Base-by-base conservation (phyloP, 2,113 vertebrate genomes). In the Siniperca chuatsi region DNA sequence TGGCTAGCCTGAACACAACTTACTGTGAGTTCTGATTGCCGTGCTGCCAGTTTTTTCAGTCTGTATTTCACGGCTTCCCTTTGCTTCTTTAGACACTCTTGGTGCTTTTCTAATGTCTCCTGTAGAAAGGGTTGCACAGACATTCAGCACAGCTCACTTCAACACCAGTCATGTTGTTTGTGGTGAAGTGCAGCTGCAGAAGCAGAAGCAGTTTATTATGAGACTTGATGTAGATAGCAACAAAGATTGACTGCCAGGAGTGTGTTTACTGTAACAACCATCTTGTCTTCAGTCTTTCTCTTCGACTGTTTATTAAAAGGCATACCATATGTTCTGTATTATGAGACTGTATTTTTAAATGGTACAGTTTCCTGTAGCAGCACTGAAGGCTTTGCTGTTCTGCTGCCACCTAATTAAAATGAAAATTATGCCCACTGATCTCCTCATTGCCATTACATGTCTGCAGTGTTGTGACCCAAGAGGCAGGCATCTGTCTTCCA, bases 11-110 rank as follows among this genome's bases (percentile, higher is more conserved):
- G 48, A 57, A 65, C 8, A 5, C 13, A 68, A 93, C 96, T 95
- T 88, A 96, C 96, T 29, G 83, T 87, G 83, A 96, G 92, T 58
- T 95, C 94, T 16, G 88, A 91, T 69, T 95, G 95, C 15, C 94
- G 94, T 8, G 91, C 87, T 6, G 95, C 88, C 72, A 96, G 90
- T 84, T 95, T 95, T 84, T 90, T 95, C 88, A 96, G 90, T 83
- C 93, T 88, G 89, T 92, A 89, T 86, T 93, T 94, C 65, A 96
- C 91, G 25, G 92, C 87, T 33, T 95, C 92, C 40, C 78, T 91
- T 87, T 96, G 95, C 74, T 64, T 93, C 89, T 88, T 92, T 44
- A 96, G 87, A 85, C 81, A 60, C 42, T 92, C 89, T 46, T 92
- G 95, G 3, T 93, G 89, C 67, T 92, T 93, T 79, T 84, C 87